Evolutionary conservation across 2,797 vertebrate species (phyloP), one percentile per base, ranked within the genome.

Genomic region (Basileuterus tristriatus): DNA sequence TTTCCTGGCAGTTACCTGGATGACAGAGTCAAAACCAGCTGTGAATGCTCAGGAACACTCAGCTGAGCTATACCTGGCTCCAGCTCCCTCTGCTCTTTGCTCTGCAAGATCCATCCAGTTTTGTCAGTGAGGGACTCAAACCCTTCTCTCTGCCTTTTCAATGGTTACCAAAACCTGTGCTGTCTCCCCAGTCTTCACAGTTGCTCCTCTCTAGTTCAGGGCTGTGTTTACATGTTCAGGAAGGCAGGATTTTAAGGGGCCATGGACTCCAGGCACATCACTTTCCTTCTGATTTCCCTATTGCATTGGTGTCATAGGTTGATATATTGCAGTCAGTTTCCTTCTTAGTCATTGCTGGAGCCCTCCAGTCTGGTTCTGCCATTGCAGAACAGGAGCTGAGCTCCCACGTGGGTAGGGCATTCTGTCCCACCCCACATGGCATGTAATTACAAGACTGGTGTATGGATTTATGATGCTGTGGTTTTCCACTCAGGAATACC

Each of bases 381-480:
- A 20, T 47, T 2, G 6, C 58, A 36, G 32, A 65, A n/a, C 6
- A 56, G 53, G 41, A 64, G 32, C 62, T 63, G 76, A 74, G 56
- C 26, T 86, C 64, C 56, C 19, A 2, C 5, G 0, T 8, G 44
- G 21, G 8, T 6, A 39, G 21, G 19, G 8, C 8, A 3, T 27
- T 74, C 60, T 60, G 41, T 46, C 56, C 80, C 58, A 58, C 34
- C 34, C 17, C n/a, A 11, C 41, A 3, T 1, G 1, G 15, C 18
- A 4, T 8, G 30, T 43, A 24, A 79, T 19, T 58, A 41, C 32
- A 46, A 30, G 24, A 22, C 0, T 77, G 59, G 6, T 74, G 27
- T 39, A 32, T 62, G 77, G 53, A 46, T 75, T 93, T 89, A 37
- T 27, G 53, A 39, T 44, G 59, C 55, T 82, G 67, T 69, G 56